phyloP scores from a whole-genome alignment of 2,797 vertebrate genomes.

The Onychomys arenicola region DNA sequence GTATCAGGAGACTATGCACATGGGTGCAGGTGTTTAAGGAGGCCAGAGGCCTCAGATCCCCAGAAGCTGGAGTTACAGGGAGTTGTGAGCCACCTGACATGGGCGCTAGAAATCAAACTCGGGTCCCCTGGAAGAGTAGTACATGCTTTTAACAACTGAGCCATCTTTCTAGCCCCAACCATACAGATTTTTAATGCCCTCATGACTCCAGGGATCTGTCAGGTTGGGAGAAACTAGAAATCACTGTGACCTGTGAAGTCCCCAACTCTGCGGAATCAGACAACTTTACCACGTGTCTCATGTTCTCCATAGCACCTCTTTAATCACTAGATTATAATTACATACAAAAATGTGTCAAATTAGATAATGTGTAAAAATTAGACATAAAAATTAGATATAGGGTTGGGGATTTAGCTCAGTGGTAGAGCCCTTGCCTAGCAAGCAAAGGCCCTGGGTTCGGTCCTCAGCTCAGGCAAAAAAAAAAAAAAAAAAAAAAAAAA shows the following conservation, averaged over 20 bases:
- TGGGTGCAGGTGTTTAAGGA: not conserved
- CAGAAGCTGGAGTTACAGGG: not conserved
- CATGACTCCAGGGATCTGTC: not conserved
- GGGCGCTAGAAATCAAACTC: not conserved
- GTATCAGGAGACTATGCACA: not conserved
- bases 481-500: too few species aligned
- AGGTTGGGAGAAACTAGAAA: not conserved
- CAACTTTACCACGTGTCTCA: not conserved
- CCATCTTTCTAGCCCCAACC: not conserved
- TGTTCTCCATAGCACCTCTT: not conserved
- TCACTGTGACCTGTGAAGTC: not conserved
- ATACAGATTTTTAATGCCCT: not conserved
- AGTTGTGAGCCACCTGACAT: not conserved
- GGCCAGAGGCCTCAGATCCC: not conserved
- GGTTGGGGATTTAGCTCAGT: too few species aligned
- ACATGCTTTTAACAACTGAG: not conserved
- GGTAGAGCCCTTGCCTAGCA: too few species aligned
- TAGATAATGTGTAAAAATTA: not conserved
- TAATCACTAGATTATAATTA: not conserved
- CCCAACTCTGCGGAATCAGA: not conserved
- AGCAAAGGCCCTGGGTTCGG: too few species aligned
- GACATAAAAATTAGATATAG: not conserved
- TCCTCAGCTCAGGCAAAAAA: too few species aligned
- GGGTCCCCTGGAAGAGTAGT: not conserved
- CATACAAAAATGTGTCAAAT: not conserved